A percentile compares a stretch with the other conserved stretches of the same genome.
phyloP scores from a whole-genome alignment of 2,113 vertebrate genomes.

The Plotosus lineatus region DNA sequence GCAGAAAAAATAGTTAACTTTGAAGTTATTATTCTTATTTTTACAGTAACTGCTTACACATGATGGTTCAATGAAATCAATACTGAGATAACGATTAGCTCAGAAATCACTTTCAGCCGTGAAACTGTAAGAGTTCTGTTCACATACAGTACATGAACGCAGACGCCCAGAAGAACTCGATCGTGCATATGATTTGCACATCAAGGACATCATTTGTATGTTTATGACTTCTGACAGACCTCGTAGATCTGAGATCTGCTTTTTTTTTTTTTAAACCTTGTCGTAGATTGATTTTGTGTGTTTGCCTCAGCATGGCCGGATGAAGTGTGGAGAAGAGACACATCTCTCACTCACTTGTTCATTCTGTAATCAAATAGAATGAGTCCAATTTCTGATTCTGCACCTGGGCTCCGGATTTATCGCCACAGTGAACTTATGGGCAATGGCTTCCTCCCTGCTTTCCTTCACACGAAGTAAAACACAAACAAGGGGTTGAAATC shows the following conservation, averaged over 20 bases:
- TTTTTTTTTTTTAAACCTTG: conserved; percentile 32
- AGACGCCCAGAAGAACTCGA: background rate
- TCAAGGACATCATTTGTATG: conserved; percentile 45
- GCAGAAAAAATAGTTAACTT: too few species aligned
- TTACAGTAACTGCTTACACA: too few species aligned
- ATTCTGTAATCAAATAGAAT: conserved; percentile 53
- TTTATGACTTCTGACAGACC: conserved; percentile 46
- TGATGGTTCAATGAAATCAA: too few species aligned
- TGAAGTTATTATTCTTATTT: too few species aligned
- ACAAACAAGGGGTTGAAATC: background rate
- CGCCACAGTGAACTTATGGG: conserved; percentile 38
- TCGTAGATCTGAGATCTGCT: conserved; percentile 43
- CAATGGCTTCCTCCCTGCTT: conserved; percentile 22
- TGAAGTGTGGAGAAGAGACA: conserved; percentile 52
- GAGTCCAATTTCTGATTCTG: conserved; percentile 47
- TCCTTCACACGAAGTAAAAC: conserved; percentile 2
- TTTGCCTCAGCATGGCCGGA: conserved; percentile 40
- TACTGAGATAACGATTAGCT: too few species aligned
- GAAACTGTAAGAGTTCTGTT: too few species aligned
- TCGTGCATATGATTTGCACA: conserved; percentile 33
- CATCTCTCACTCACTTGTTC: conserved; percentile 41
- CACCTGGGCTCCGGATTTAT: conserved; percentile 57
- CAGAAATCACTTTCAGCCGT: too few species aligned
- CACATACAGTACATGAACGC: too few species aligned
- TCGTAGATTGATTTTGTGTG: conserved; percentile 42